Evolutionary conservation across 2,888 invertebrate genomes (phyloP).

Genomic region (Spilarctia lutea): DNA sequence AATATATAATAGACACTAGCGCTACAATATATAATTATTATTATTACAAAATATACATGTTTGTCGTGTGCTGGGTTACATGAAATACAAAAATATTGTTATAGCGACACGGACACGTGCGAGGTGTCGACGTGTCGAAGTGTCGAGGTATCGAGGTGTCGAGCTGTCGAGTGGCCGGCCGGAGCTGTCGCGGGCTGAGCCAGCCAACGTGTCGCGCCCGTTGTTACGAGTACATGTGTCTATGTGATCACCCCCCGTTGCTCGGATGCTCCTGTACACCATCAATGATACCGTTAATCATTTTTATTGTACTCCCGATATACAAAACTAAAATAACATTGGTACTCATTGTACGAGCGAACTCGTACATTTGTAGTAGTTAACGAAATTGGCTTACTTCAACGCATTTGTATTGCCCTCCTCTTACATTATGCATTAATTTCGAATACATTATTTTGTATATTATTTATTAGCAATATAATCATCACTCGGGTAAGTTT

Average conservation of each 20-base stretch:
- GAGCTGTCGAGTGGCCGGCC: too few relatives aligned
- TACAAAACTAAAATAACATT: neutral
- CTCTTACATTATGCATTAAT: too few relatives aligned
- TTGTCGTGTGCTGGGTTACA: slow-evolving; percentile 43
- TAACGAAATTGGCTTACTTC: too few relatives aligned
- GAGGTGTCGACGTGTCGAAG: neutral
- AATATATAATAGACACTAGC: slow-evolving; percentile 52
- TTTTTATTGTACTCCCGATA: neutral
- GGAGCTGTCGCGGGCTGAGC: too few relatives aligned
- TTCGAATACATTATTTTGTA: too few relatives aligned
- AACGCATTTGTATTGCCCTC: too few relatives aligned
- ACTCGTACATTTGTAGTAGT: too few relatives aligned
- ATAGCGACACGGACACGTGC: slow-evolving; percentile 20
- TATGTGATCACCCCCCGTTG: slow-evolving; percentile 77
- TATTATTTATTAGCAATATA: too few relatives aligned
- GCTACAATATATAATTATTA: slow-evolving; percentile 72
- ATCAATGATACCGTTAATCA: neutral
- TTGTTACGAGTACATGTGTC: neutral
- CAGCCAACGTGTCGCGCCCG: too few relatives aligned
- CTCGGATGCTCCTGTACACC: slow-evolving; percentile 76
- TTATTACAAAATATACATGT: slow-evolving; percentile 78
- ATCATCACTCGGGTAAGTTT: too few relatives aligned
- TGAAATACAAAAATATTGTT: slow-evolving; percentile 49
- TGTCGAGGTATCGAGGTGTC: too few relatives aligned
- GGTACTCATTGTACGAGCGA: too few relatives aligned